Conservation (phyloP, 92 coral and sea anemone species). For the Palythoa caribaeorum region DNA sequence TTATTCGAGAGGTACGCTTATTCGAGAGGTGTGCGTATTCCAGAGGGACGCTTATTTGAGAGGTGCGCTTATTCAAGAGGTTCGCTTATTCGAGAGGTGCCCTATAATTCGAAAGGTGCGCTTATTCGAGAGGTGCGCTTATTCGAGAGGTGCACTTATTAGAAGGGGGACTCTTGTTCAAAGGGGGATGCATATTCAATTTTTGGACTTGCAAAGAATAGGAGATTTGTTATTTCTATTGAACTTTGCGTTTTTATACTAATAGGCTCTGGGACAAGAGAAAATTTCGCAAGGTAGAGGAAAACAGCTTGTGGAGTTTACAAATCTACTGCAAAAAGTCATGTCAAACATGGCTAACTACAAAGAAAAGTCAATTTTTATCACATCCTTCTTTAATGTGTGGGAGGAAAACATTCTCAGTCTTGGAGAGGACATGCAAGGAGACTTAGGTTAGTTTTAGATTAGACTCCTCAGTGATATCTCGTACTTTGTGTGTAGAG, state of each 20-base stretch:
- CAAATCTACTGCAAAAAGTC: slow-evolving; percentile 74
- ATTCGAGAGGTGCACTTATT: too few species aligned
- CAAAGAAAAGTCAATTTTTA: slow-evolving; percentile 79
- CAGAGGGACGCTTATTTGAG: too few species aligned
- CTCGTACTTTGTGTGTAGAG: too few species aligned
- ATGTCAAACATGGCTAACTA: slow-evolving; percentile 78
- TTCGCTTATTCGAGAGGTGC: too few species aligned
- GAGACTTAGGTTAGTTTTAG: slow-evolving; percentile 59
- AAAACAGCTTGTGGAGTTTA: slow-evolving; percentile 76
- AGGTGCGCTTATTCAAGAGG: too few species aligned
- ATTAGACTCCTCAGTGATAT: neutral
- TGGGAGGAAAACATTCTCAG: slow-evolving; percentile 97
- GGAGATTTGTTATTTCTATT: neutral
- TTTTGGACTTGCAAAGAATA: too few species aligned
- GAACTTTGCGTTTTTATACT: neutral
- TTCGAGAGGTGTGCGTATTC: too few species aligned
- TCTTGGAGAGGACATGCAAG: slow-evolving; percentile 87
- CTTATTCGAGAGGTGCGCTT: too few species aligned
- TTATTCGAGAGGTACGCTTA: too few species aligned
- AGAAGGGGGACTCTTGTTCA: too few species aligned
- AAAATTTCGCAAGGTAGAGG: slow-evolving; percentile 73
- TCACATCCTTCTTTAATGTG: slow-evolving; percentile 86
- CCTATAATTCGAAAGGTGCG: too few species aligned
- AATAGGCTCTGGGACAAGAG: slow-evolving; percentile 82
- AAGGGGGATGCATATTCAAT: too few species aligned